Evolutionary conservation across 2,113 vertebrate species (phyloP).

Genomic region (Andinoacara biseriatus): DNA sequence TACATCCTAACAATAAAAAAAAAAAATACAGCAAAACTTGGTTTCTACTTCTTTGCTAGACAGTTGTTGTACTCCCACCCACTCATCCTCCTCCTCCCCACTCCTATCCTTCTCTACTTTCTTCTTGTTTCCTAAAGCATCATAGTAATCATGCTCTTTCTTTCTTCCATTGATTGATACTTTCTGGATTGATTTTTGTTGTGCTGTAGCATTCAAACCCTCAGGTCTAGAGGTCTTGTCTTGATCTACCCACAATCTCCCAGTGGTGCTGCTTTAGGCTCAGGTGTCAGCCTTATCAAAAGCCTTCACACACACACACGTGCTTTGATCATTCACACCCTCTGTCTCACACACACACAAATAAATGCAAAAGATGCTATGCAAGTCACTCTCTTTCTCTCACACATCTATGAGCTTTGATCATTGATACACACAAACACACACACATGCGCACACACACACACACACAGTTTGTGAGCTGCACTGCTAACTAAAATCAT

Average conservation of each 20-base stretch:
- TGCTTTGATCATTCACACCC: slow-evolving; percentile 70
- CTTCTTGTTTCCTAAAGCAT: slow-evolving; percentile 59
- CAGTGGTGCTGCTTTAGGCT: slow-evolving; percentile 61
- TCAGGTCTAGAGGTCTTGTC: slow-evolving; percentile 67
- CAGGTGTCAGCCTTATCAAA: slow-evolving; percentile 69
- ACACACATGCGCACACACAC: slow-evolving; percentile 16
- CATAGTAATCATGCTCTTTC: slow-evolving; percentile 49
- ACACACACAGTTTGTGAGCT: not conserved
- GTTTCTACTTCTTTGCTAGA: slow-evolving; percentile 27
- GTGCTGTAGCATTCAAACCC: slow-evolving; percentile 60
- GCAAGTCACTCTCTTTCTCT: slow-evolving; percentile 55
- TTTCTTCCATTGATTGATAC: slow-evolving; percentile 65
- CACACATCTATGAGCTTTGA: slow-evolving; percentile 64
- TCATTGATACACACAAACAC: slow-evolving; percentile 38
- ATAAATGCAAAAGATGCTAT: slow-evolving; percentile 46
- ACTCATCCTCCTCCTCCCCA: slow-evolving; percentile 20
- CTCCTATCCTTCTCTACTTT: slow-evolving; percentile 18
- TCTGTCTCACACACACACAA: slow-evolving; percentile 29
- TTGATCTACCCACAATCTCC: slow-evolving; percentile 74
- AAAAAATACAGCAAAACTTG: slow-evolving; percentile 31
- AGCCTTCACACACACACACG: slow-evolving; percentile 54
- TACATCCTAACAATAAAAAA: slow-evolving; percentile 14
- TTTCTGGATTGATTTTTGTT: slow-evolving; percentile 62
- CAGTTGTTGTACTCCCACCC: slow-evolving; percentile 33
- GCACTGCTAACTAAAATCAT: not conserved